Evolutionary conservation across 2,113 vertebrate genomes (phyloP).

Genomic region (Petaurus breviceps): DNA sequence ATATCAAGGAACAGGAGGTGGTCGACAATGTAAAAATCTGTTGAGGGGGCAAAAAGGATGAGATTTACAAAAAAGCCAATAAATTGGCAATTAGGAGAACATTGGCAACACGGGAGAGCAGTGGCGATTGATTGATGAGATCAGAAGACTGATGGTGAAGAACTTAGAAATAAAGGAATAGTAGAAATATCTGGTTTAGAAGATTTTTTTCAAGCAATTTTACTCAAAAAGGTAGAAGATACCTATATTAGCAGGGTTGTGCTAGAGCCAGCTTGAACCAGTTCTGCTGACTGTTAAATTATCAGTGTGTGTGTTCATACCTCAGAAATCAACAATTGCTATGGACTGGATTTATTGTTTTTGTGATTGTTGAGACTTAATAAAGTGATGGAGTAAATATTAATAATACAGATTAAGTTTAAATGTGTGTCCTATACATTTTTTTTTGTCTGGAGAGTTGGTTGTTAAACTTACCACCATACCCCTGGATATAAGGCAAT

Average conservation of each 20-base stretch:
- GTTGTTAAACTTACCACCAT: not conserved
- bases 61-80: not conserved
- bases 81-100: not conserved
- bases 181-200: not conserved
- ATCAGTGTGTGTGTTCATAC: not conserved
- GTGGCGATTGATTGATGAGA: not conserved
- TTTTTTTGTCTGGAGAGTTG: not conserved
- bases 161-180: not conserved
- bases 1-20: not conserved
- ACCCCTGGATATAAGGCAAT: not conserved
- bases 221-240: not conserved
- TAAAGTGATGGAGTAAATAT: not conserved
- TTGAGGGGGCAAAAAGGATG: not conserved
- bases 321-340: not conserved
- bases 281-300: not conserved
- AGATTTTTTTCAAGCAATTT: not conserved
- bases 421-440: not conserved
- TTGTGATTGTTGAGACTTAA: not conserved
- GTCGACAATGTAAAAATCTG: not conserved
- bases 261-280: not conserved
- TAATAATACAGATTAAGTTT: not conserved
- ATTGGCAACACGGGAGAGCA: not conserved
- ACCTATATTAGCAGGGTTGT: not conserved
- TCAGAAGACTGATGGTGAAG: not conserved
- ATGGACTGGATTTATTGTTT: not conserved